Percentiles rank a stretch among this genome's conserved stretches.
Evolutionary conservation across 2,113 vertebrate species (phyloP).

Genomic region (Nesoenas mayeri): DNA sequence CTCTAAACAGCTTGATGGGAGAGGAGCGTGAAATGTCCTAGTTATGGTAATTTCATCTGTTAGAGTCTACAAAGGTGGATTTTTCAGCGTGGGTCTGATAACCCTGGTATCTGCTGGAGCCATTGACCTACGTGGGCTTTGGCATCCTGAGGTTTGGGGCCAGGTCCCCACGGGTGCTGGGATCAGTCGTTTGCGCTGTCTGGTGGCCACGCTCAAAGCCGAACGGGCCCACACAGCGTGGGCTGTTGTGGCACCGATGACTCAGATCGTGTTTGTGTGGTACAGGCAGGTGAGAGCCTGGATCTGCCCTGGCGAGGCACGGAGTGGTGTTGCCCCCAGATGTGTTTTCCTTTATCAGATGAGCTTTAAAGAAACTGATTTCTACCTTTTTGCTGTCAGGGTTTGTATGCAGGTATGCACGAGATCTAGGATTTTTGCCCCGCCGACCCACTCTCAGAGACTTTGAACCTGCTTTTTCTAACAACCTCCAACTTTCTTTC

Average conservation of each 20-base stretch:
- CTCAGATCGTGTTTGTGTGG: not conserved
- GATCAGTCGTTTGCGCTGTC: rapidly evolving
- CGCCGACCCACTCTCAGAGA: rapidly evolving
- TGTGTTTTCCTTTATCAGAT: not conserved
- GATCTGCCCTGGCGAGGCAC: not conserved
- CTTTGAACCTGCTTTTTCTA: not conserved
- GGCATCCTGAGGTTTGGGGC: not conserved
- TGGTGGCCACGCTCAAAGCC: not conserved
- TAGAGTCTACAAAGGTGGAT: conserved; percentile 22
- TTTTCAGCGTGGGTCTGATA: not conserved
- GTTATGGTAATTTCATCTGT: conserved; percentile 42
- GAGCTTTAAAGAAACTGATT: not conserved
- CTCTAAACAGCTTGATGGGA: conserved; percentile 66
- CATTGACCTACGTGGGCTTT: not conserved
- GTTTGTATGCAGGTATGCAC: rapidly evolving
- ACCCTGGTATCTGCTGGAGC: not conserved
- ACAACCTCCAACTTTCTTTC: not conserved
- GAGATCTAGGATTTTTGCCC: not conserved
- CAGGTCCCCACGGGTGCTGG: not conserved
- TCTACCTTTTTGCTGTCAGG: not conserved
- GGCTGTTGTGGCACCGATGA: rapidly evolving
- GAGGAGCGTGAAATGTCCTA: conserved; percentile 57
- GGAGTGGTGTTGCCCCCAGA: not conserved
- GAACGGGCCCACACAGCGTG: rapidly evolving
- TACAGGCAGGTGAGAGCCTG: not conserved